phyloP scores from a whole-genome alignment of 2,888 invertebrate genomes.

The Candidula unifasciata region DNA sequence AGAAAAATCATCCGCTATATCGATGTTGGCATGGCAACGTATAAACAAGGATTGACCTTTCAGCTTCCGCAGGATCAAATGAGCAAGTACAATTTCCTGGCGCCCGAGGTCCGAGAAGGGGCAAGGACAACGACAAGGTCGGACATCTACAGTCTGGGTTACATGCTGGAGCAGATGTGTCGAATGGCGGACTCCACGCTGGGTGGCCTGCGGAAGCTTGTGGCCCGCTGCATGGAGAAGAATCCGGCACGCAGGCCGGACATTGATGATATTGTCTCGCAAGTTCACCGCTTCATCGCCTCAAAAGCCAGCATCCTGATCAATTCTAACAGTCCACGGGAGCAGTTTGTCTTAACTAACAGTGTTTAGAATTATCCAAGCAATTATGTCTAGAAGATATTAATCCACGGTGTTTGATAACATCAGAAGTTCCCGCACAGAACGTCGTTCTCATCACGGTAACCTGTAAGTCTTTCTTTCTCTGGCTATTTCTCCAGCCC shows the following conservation, averaged over 20 bases:
- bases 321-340: conserved; percentile 5
- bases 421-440: not conserved
- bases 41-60: conserved; percentile 55
- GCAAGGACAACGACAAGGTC: conserved; percentile 50
- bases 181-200: conserved; percentile 49
- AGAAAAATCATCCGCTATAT: conserved; percentile 54
- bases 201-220: conserved; percentile 42
- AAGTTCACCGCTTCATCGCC: conserved; percentile 46
- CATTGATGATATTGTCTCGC: conserved; percentile 49
- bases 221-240: conserved; percentile 50
- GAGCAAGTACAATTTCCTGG: conserved; percentile 55
- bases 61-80: conserved; percentile 53
- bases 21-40: conserved; percentile 57
- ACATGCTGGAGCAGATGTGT: conserved; percentile 56
- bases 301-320: conserved; percentile 33
- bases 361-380: conserved; percentile 3
- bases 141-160: conserved; percentile 55
- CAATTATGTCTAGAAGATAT: not conserved
- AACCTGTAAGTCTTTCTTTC: no score
- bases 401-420: not conserved
- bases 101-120: conserved; percentile 54
- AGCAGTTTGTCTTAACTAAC: conserved; percentile 36
- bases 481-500: no score
- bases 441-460: no score
- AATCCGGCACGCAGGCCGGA: conserved; percentile 48